phyloP scores from a whole-genome alignment of 2,797 vertebrate genomes.

The Acridotheres tristis region DNA sequence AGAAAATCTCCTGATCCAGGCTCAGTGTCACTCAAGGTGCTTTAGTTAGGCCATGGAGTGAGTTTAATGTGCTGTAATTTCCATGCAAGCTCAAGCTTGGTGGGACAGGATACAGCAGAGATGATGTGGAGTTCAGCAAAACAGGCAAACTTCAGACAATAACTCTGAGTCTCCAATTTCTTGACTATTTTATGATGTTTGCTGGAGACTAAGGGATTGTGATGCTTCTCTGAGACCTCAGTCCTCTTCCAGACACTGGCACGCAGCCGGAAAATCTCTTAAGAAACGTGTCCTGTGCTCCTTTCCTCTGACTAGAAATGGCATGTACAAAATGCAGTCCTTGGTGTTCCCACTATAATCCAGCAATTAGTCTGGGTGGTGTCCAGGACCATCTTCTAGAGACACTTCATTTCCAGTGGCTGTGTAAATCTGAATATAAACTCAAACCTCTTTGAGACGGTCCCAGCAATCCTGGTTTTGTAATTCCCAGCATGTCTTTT shows the following conservation, averaged over 20 bases:
- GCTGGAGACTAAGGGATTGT: background rate
- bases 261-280: background rate
- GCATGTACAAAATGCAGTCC: background rate
- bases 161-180: background rate
- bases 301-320: background rate
- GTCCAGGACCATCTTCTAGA: background rate
- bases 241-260: background rate
- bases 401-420: background rate
- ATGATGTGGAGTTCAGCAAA: background rate
- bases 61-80: background rate
- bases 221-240: background rate
- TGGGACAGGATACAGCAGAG: background rate
- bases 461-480: background rate
- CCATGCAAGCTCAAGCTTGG: background rate
- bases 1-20: background rate
- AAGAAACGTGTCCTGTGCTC: background rate
- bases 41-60: background rate
- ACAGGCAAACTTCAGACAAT: background rate
- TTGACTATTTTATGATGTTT: background rate
- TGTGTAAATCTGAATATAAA: background rate
- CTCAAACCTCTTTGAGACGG: background rate
- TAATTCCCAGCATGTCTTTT: background rate
- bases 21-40: background rate
- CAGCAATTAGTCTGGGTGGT: background rate
- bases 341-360: background rate